phyloP scores from a whole-genome alignment of 2,797 vertebrate genomes.

The Pogonophryne albipinna region DNA sequence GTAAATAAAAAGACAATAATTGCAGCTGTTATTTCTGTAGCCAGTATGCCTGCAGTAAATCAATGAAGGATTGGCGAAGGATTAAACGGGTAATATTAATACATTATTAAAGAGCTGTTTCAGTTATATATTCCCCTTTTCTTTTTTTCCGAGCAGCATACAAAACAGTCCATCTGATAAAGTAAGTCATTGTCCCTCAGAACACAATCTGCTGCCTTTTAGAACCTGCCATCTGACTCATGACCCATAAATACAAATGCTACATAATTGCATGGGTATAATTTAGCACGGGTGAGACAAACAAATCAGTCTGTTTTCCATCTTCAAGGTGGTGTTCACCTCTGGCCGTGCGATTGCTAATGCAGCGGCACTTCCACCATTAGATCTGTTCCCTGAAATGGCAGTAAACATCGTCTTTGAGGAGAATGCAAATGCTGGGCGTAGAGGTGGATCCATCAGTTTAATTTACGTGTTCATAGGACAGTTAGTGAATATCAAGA shows the following conservation, averaged over 20 bases:
- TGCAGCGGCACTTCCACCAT: slow-evolving; percentile 31
- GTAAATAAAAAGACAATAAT: too few relatives aligned
- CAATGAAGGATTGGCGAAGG: too few relatives aligned
- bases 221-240: slow-evolving; percentile 6
- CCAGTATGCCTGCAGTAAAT: too few relatives aligned
- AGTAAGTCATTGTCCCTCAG: neutral
- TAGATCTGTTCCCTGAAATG: slow-evolving; percentile 47
- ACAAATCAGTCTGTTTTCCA: slow-evolving; percentile 51
- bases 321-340: slow-evolving; percentile 59
- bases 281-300: slow-evolving; percentile 36
- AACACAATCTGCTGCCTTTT: slow-evolving; percentile 25
- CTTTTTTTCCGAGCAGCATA: neutral
- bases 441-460: slow-evolving; percentile 58
- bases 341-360: slow-evolving; percentile 17
- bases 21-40: too few relatives aligned
- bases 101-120: neutral
- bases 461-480: slow-evolving; percentile 69
- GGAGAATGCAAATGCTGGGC: slow-evolving; percentile 56
- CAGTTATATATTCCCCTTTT: neutral
- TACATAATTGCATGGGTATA: slow-evolving; percentile 47
- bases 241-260: slow-evolving; percentile 40
- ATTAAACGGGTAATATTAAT: too few relatives aligned
- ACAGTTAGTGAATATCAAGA: slow-evolving; percentile 72
- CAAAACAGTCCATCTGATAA: neutral
- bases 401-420: slow-evolving; percentile 50